Base-by-base conservation (phyloP, 1,140 invertebrate genomes). In the Camponotus vicinus region DNA sequence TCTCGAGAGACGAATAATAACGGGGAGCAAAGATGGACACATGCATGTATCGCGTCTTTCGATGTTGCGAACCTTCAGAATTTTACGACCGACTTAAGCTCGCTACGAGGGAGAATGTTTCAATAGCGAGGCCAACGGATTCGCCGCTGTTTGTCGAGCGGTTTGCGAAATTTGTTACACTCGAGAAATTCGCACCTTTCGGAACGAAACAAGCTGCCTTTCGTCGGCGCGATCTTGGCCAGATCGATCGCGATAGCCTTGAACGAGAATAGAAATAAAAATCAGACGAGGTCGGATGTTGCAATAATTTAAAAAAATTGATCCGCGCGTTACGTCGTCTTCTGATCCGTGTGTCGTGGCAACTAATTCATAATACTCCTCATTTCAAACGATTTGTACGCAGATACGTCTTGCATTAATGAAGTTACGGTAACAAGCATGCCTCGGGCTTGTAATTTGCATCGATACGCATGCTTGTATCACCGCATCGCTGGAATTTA, bases 381-480 rank as follows among this genome's bases (percentile, higher is more conserved):
- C 49, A 76, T 63, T 75, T 63, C 13, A 8, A 27, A 1, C 9
- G 27, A 63, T 80, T 80, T 49, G 13, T 42, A n/a, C 15, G 37
- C 15, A 49, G 45, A 80, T 73, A 15, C 45, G 55, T 73, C 69
- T 83, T 63, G 45, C 32, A 49, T 69, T 69, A 85, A 86, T 86
- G 78, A 9, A n/a, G 27, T 63, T 21, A 49, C 66, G 4, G 7
- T 82, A 45, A 82, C 69, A 86, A 70, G 21, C 45, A 42, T 64
- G 40, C 45, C 78, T 86, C 27, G 57, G 15, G 55, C 34, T 83
- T 63, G 67, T 86, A 86, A 86, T 86, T 86, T 80, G 55, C 84
- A 61, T 55, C 45, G 77, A 86, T 86, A 86, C 66, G 78, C 78
- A 49, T 86, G 55, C 66, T 86, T 80, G 67, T 63, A 70, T 66